phyloP scores from a whole-genome alignment of 2,113 vertebrate species.

The Neogobius melanostomus region DNA sequence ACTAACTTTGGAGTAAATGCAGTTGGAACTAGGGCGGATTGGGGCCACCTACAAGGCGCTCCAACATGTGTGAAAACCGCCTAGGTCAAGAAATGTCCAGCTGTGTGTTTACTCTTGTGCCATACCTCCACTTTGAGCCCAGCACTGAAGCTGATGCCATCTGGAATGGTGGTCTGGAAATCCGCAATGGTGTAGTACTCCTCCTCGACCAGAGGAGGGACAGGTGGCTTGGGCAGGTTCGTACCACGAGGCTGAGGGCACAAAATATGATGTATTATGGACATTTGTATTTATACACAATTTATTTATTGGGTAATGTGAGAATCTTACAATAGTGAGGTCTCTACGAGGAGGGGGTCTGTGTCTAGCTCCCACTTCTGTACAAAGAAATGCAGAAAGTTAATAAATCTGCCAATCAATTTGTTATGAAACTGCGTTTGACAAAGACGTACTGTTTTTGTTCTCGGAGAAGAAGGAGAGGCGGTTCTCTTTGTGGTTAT shows the following conservation, averaged over 20 bases:
- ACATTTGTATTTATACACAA: not conserved
- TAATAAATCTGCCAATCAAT: not conserved
- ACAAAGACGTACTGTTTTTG: slow-evolving; percentile 79
- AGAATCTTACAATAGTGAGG: slow-evolving; percentile 88
- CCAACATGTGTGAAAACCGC: too few species aligned
- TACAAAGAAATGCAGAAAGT: slow-evolving; percentile 2
- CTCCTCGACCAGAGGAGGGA: slow-evolving; percentile 94
- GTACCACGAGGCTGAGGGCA: slow-evolving; percentile 85
- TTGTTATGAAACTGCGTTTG: not conserved
- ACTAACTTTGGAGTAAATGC: too few species aligned
- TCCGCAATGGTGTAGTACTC: slow-evolving; percentile 98
- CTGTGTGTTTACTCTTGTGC: not conserved
- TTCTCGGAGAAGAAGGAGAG: slow-evolving; percentile 75
- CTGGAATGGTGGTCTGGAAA: slow-evolving; percentile 97
- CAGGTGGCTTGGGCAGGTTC: slow-evolving; percentile 92
- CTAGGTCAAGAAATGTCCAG: too few species aligned
- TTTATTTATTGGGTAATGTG: not conserved
- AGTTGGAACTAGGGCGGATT: too few species aligned
- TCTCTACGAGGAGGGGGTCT: slow-evolving; percentile 95
- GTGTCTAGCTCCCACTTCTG: slow-evolving; percentile 90
- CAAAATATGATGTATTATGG: not conserved
- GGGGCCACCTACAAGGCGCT: too few species aligned
- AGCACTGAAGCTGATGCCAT: slow-evolving; percentile 97
- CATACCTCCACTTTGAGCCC: slow-evolving; percentile 96
- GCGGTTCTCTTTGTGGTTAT: slow-evolving; percentile 78